A percentile compares a stretch with the other conserved stretches of the same genome.
Conservation (phyloP, 2,888 invertebrate species). For the Eristalis pertinax region DNA sequence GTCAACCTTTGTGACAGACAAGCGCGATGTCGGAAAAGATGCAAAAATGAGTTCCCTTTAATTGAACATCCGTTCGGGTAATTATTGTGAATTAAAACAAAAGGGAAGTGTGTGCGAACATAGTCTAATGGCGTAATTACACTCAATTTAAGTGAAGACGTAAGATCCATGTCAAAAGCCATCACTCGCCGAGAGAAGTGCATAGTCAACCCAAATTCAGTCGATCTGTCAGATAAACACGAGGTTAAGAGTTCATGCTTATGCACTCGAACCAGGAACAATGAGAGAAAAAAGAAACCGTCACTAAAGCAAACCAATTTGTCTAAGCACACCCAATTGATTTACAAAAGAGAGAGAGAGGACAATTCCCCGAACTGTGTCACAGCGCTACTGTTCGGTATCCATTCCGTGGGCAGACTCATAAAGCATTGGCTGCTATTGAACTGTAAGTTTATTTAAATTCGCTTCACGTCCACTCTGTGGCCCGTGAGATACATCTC, state of each 20-base stretch:
- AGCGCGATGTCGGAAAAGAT: constrained; percentile 8
- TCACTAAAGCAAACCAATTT: constrained; percentile 25
- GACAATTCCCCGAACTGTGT: constrained; percentile 40
- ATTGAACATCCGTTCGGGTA: constrained; percentile 64
- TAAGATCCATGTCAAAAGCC: constrained; percentile 13
- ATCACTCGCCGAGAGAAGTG: neutral
- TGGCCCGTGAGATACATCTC: constrained; percentile 23
- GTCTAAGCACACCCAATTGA: constrained; percentile 57
- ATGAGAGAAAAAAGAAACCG: neutral
- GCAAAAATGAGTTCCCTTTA: constrained; percentile 61
- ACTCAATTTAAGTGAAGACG: constrained; percentile 12
- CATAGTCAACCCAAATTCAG: neutral
- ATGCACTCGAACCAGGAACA: neutral
- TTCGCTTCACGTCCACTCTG: constrained; percentile 53
- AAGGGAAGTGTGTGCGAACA: neutral
- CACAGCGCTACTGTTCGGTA: constrained; percentile 45
- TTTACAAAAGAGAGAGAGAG: constrained; percentile 45
- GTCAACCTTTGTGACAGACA: constrained; percentile 12
- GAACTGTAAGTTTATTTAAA: constrained; percentile 53
- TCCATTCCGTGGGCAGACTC: constrained; percentile 12
- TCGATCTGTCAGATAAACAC: constrained; percentile 7
- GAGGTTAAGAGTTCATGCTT: constrained; percentile 53
- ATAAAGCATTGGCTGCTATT: constrained; percentile 3
- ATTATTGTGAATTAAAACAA: constrained; percentile 54
- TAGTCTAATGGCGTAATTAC: constrained; percentile 46